Base-by-base conservation (phyloP, 2,113 vertebrate genomes). In the Gasterosteus aculeatus region DNA sequence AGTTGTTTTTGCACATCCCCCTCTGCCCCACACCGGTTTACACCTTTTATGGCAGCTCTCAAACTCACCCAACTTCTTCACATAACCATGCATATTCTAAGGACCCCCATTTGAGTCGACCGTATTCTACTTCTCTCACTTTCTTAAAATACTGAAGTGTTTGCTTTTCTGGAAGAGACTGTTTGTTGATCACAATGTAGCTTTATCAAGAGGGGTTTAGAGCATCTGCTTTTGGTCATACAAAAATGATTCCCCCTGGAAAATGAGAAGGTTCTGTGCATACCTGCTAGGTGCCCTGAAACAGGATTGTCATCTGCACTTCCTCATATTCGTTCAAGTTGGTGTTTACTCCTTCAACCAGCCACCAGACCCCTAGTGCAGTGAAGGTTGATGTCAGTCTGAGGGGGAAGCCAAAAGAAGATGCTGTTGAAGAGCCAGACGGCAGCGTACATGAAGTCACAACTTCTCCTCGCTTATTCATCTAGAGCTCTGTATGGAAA, bases 401-500 rank as follows among this genome's bases (percentile, higher is more conserved):
- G 3, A 54, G 47, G 80, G 80, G 69, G 54, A 64, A 72, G 72
- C 72, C 35, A 0, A 29, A 19, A 65, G 31, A 46, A 61, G 59
- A 76, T 18, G 58, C 77, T 47, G 64, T 72, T 53, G 42, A 69
- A 75, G 47, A 62, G 49, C n/a, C 26, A 85, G 51, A 46, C 14
- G 2, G 67, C 33, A 26, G 38, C 39, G 42, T 35, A 82, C 67
- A 65, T 51, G 41, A 60, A 80, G 65, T 63, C 53, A 61, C 65
- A 69, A 46, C 51, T 65, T 3, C 7, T 62, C 72, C 54, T 74
- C 69, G 54, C 64, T 62, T 74, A 61, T 80, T 85, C 80, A 80
- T 58, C 70, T 31, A 16, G 51, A 56, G 56, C 71, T 82, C 68
- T 62, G 42, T 59, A 31, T 62, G 65, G 76, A 74, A 82, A 75